Conservation (phyloP, 2,888 invertebrate species). For the Holacanthella duospinosa region DNA sequence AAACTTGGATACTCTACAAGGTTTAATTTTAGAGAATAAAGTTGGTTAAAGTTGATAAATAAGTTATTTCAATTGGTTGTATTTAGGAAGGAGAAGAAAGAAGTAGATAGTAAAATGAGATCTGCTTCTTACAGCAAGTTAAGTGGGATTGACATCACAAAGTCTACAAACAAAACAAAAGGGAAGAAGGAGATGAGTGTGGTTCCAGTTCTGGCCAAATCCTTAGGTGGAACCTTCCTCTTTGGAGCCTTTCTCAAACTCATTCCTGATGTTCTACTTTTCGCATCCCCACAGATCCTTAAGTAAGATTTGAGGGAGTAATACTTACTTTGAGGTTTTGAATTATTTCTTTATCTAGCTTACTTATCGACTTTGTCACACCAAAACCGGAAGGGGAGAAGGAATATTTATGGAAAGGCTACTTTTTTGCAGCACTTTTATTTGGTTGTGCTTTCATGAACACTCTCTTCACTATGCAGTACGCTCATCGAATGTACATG, state of each 20-base stretch:
- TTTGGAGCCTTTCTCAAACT: conserved; percentile 74
- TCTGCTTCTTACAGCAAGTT: conserved; percentile 17
- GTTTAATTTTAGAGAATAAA: conserved; percentile 71
- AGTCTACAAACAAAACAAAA: neutral
- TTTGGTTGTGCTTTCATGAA: conserved; percentile 65
- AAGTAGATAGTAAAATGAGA: conserved; percentile 12
- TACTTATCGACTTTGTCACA: conserved; percentile 58
- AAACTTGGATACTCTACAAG: too few relatives aligned
- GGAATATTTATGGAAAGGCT: conserved; percentile 64
- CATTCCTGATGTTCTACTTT: conserved; percentile 69
- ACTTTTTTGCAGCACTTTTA: conserved; percentile 64
- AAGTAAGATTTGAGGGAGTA: too few relatives aligned
- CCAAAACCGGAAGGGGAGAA: conserved; percentile 47
- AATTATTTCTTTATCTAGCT: too few relatives aligned
- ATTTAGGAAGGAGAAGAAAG: too few relatives aligned
- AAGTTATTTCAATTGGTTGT: conserved; percentile 42
- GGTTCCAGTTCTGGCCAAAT: conserved; percentile 67
- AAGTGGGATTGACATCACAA: conserved; percentile 10
- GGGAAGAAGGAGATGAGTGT: conserved; percentile 65
- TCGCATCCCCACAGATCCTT: conserved; percentile 78
- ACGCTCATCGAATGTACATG: conserved; percentile 81
- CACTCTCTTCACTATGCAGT: conserved; percentile 75
- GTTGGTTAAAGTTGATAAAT: conserved; percentile 55
- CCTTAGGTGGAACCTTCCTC: conserved; percentile 77
- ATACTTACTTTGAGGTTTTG: neutral